Conservation (phyloP, 35 echinoderm and acorn worm genomes). For the Apostichopus japonicus region DNA sequence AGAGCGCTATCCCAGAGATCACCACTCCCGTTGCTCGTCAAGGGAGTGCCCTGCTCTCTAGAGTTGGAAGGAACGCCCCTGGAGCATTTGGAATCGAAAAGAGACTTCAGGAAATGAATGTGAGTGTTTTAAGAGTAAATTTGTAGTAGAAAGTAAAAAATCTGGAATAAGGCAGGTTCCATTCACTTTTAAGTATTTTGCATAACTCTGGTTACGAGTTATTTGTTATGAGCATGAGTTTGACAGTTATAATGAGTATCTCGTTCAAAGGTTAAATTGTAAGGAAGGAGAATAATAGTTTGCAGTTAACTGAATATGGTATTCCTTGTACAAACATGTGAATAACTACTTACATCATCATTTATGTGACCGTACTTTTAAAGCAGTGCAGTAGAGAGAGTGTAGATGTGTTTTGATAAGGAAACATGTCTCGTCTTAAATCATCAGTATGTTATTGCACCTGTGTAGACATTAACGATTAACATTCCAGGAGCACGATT, state of each 20-base stretch:
- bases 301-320: too few relatives aligned
- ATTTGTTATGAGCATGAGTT: too few relatives aligned
- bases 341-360: too few relatives aligned
- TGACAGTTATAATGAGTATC: too few relatives aligned
- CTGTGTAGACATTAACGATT: not conserved
- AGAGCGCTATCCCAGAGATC: slow-evolving; percentile 86
- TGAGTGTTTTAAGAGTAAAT: not conserved
- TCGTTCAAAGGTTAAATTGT: too few relatives aligned
- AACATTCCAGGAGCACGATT: not conserved
- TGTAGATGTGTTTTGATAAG: not conserved
- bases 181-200: too few relatives aligned
- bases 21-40: slow-evolving; percentile 75
- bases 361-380: not conserved
- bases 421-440: not conserved
- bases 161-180: not conserved
- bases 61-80: slow-evolving; percentile 65
- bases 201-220: too few relatives aligned
- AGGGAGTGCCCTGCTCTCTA: slow-evolving; percentile 69
- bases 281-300: too few relatives aligned
- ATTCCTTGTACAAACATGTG: too few relatives aligned
- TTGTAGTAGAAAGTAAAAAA: not conserved
- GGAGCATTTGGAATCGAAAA: slow-evolving; percentile 66
- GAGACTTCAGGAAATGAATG: slow-evolving; percentile 72
- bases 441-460: not conserved
- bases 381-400: not conserved